Evolutionary conservation across 2,113 vertebrate genomes (phyloP).

Genomic region (Acanthochromis polyacanthus): DNA sequence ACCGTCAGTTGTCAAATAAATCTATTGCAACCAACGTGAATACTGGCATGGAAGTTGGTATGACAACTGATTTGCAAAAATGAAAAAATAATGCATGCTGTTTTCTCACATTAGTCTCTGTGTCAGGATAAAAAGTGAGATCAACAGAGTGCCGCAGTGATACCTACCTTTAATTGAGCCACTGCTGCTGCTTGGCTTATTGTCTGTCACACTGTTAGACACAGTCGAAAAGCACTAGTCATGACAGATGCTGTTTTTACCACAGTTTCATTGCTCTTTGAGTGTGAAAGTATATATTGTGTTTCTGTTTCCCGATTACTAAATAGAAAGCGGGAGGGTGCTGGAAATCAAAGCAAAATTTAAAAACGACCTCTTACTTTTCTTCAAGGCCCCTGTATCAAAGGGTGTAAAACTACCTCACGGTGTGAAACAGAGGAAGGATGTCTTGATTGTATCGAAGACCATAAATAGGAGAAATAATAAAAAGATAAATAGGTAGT

Average conservation of each 20-base stretch:
- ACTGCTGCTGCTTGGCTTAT: background rate
- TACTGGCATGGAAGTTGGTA: background rate
- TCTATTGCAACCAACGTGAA: constrained; percentile 4
- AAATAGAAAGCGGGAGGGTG: constrained; percentile 13
- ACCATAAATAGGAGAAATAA: no score
- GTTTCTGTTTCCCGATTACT: constrained; percentile 38
- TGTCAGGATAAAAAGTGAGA: background rate
- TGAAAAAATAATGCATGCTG: background rate
- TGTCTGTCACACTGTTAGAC: background rate
- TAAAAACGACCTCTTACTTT: background rate
- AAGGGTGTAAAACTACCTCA: no score
- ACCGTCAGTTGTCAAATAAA: background rate
- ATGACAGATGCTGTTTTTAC: no score
- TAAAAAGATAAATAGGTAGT: no score
- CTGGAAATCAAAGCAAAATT: constrained; percentile 32
- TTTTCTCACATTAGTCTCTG: background rate
- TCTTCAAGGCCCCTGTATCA: no score
- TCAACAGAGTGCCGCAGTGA: background rate
- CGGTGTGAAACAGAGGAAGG: no score
- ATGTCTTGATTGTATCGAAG: no score
- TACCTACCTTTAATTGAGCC: background rate
- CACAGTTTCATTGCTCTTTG: no score
- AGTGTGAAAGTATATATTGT: no score
- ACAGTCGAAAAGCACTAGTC: no score
- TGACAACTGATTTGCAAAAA: background rate